Evolutionary conservation across 2,888 invertebrate species (phyloP).

Genomic region (Philhelius pedissequus): DNA sequence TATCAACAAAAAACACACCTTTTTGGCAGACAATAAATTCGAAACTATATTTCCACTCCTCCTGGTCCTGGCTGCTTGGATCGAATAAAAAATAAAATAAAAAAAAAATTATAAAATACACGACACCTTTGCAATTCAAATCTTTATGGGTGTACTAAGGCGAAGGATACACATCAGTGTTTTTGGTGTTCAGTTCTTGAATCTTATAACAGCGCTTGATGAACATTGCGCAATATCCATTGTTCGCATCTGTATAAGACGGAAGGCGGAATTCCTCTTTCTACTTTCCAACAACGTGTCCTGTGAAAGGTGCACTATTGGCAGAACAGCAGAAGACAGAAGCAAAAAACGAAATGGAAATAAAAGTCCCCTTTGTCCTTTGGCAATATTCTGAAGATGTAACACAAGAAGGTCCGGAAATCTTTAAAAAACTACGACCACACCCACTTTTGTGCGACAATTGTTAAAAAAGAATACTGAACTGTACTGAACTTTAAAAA

Average conservation of each 20-base stretch:
- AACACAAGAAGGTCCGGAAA: slow-evolving; percentile 71
- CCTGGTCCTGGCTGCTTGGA: neutral
- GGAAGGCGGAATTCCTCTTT: slow-evolving; percentile 65
- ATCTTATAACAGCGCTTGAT: slow-evolving; percentile 20
- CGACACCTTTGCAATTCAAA: slow-evolving; percentile 65
- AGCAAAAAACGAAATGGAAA: neutral
- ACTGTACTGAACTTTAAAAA: neutral
- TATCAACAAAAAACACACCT: neutral
- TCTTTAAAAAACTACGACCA: slow-evolving; percentile 71
- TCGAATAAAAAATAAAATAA: neutral
- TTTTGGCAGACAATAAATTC: slow-evolving; percentile 19
- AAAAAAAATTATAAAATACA: slow-evolving; percentile 48
- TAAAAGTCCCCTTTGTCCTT: slow-evolving; percentile 62
- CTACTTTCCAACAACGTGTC: slow-evolving; percentile 39
- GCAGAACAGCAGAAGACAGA: neutral
- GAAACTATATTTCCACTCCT: slow-evolving; percentile 25
- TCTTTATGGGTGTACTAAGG: neutral
- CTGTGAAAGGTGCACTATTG: slow-evolving; percentile 49
- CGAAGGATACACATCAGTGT: slow-evolving; percentile 66
- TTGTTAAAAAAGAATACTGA: slow-evolving; percentile 20
- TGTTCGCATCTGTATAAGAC: slow-evolving; percentile 40
- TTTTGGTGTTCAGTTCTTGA: slow-evolving; percentile 10
- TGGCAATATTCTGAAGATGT: slow-evolving; percentile 65
- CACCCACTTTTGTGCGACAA: slow-evolving; percentile 69
- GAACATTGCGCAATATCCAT: slow-evolving; percentile 61